Percentiles rank a stretch among this genome's conserved stretches.
These are phyloP conservation scores for Oreotrochilus melanogaster DNA, from an alignment of 2,113 vertebrate genomes.

Conservation along the genomic window DNA sequence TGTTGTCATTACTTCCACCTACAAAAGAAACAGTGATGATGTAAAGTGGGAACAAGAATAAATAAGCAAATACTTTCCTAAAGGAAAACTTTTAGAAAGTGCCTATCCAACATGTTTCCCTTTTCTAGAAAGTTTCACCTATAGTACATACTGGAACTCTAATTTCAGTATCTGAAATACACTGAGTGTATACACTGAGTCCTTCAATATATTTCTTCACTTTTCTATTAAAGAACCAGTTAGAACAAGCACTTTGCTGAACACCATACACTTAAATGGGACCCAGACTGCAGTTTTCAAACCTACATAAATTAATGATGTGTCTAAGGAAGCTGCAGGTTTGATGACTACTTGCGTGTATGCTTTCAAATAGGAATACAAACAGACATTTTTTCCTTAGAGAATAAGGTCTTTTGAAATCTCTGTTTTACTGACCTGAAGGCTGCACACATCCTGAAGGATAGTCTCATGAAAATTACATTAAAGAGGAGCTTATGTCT, in stretches of 20 bases:
- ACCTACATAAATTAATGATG: not conserved
- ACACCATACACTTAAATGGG: not conserved
- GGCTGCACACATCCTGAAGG: not conserved
- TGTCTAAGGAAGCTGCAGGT: not conserved
- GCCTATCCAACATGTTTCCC: not conserved
- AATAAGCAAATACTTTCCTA: conserved; percentile 10
- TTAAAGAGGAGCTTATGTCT: not conserved
- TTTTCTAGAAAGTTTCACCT: not conserved
- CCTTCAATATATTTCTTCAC: not conserved
- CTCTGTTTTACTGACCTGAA: conserved; percentile 20
- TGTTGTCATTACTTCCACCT: conserved; percentile 40
- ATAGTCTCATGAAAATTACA: conserved; percentile 25
- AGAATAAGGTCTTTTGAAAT: not conserved
- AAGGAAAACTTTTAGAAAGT: conserved; percentile 8
- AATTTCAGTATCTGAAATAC: not conserved
- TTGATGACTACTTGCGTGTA: not conserved
- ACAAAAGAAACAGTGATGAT: conserved; percentile 1
- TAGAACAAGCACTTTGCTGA: not conserved
- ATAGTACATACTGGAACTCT: not conserved
- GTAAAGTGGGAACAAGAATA: conserved; percentile 27
- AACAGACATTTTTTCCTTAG: not conserved
- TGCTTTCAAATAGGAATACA: conserved; percentile 12
- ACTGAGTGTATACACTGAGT: too few relatives aligned
- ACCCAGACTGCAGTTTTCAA: not conserved
- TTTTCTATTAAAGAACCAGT: not conserved